Base-by-base conservation (phyloP, 2,888 invertebrate genomes). In the Noctua janthe region DNA sequence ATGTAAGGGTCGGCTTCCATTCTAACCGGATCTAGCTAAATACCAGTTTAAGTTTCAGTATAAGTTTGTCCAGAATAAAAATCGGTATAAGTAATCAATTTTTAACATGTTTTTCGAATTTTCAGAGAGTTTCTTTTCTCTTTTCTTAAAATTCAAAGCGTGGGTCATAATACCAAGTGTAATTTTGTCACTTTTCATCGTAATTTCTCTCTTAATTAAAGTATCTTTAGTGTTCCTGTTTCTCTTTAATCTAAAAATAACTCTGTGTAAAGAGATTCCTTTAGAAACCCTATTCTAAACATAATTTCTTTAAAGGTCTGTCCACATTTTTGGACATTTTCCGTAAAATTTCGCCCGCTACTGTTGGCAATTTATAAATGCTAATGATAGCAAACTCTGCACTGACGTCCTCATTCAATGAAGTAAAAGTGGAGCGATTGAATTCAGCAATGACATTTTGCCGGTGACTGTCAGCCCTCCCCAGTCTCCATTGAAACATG, bases 361-460 rank as follows among this genome's bases (percentile, higher is more conserved):
- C 23, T 39, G 51, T 49, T 67, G 3, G 23, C 7, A 71, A 78
- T 62, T 80, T 71, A 71, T 8, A 72, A 59, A 72, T 69, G 67
- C 59, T 54, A 67, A 72, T 85, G 62, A 85, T 69, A 43, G 39
- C 59, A 39, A 69, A 69, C 39, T 62, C 35, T 51, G 69, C 51
- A 29, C 23, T 49, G 29, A 10, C 2, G 69, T 81, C 39, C 29
- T 47, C 71, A 49, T 62, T 62, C 59, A 80, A 49, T 43, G 47
- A 73, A 69, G 47, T 43, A 69, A 69, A 64, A 72, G 39, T 75
- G 71, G 43, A 56, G 39, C 62, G 39, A 87, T 74, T 74, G 71
- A 83, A 59, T 78, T 83, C 84, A 83, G 74, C 78, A 83, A 64
- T 77, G 78, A 71, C 35, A 56, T 80, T 82, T 73, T 87, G 76